These are phyloP conservation scores for Drosophila barbarae DNA, from an alignment of 2,888 invertebrate species.

Conservation along the genomic window DNA sequence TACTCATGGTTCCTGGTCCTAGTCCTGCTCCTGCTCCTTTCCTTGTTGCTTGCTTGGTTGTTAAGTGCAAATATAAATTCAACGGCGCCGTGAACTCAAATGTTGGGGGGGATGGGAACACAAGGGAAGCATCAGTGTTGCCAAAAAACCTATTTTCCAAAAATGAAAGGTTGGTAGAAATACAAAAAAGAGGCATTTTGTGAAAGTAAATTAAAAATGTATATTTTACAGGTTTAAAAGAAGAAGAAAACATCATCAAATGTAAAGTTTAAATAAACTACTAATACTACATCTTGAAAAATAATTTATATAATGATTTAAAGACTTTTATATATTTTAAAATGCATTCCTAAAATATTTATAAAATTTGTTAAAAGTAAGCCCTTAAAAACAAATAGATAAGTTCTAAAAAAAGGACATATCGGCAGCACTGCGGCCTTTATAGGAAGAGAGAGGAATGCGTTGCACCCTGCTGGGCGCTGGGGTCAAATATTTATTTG, in stretches of 20 bases:
- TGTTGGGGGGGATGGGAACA: slow-evolving; percentile 4
- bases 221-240: no score
- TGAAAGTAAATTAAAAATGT: neutral
- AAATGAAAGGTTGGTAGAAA: neutral
- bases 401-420: neutral
- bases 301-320: no score
- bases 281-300: no score
- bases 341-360: no score
- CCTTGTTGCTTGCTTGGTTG: slow-evolving; percentile 42
- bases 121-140: slow-evolving; percentile 1
- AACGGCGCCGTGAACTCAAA: slow-evolving; percentile 62
- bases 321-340: no score
- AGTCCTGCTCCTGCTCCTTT: slow-evolving; percentile 11
- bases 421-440: slow-evolving; percentile 1
- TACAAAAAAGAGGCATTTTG: neutral
- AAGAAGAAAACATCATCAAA: no score
- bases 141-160: neutral
- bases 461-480: slow-evolving; percentile 17
- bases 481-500: slow-evolving; percentile 68
- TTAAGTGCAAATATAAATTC: slow-evolving; percentile 73
- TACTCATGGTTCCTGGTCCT: neutral
- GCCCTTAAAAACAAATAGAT: neutral
- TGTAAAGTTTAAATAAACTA: no score
- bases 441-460: slow-evolving; percentile 1
- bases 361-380: no score